Percentiles rank a stretch among this genome's conserved stretches.
Evolutionary conservation across 2,113 vertebrate genomes (phyloP).

Genomic region (Tragelaphus buxtoni): DNA sequence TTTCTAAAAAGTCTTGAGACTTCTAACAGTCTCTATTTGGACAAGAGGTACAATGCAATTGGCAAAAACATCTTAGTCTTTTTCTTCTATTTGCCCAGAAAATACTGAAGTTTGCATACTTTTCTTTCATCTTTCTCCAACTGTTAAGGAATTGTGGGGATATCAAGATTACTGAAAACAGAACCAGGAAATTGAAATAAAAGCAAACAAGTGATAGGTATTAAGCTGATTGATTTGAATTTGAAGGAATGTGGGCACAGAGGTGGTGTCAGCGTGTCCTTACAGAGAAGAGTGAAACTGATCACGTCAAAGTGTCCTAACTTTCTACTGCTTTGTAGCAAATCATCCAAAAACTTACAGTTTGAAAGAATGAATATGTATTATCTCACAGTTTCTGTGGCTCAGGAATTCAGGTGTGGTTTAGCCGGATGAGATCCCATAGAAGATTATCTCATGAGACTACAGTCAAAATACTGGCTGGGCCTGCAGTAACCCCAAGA

Average conservation of each 20-base stretch:
- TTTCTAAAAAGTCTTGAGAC: conserved; percentile 6
- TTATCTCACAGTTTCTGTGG: neutral
- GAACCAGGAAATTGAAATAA: neutral
- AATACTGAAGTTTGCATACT: neutral
- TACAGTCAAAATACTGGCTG: neutral
- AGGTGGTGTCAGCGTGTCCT: neutral
- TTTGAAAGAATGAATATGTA: neutral
- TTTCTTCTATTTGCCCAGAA: neutral
- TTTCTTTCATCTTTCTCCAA: neutral
- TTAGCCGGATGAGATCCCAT: neutral
- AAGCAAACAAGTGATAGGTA: neutral
- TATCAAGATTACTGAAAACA: neutral
- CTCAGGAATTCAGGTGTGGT: neutral
- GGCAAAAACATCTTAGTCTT: neutral
- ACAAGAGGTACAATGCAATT: neutral
- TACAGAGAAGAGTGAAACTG: neutral
- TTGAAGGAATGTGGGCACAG: neutral
- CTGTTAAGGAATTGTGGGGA: neutral
- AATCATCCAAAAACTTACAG: neutral
- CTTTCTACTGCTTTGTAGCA: neutral
- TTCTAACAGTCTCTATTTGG: neutral
- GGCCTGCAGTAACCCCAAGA: neutral
- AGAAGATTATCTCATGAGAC: neutral
- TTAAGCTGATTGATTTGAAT: neutral
- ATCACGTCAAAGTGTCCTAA: neutral